These are phyloP conservation scores for Nomia melanderi DNA, from an alignment of 1,140 invertebrate species.

Conservation along the genomic window DNA sequence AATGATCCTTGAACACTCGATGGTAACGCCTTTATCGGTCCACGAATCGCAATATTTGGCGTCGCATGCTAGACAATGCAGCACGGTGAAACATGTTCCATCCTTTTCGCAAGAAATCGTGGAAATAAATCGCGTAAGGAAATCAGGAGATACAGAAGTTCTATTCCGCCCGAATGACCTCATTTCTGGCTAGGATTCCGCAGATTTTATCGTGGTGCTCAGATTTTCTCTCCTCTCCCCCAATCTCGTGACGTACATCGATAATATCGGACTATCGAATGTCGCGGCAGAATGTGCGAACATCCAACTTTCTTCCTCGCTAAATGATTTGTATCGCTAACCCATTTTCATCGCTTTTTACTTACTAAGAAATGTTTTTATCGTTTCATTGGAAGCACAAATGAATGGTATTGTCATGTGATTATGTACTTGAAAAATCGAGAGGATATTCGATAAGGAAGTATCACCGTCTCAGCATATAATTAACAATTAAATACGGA, in stretches of 20 bases:
- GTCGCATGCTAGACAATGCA: neutral
- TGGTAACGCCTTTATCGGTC: neutral
- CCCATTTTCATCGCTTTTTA: neutral
- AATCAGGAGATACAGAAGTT: conserved; percentile 33
- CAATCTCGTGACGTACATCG: neutral
- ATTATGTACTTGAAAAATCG: no score
- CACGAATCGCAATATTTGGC: neutral
- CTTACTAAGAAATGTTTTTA: neutral
- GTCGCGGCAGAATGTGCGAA: conserved; percentile 8
- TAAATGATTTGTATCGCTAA: neutral
- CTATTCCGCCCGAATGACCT: conserved; percentile 34
- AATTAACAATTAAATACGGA: neutral
- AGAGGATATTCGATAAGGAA: no score
- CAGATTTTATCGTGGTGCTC: conserved; percentile 13
- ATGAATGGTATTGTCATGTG: no score
- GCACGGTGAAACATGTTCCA: neutral
- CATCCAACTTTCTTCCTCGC: neutral
- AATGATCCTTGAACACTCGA: neutral
- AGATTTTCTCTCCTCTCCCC: neutral
- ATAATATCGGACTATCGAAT: conserved; percentile 18
- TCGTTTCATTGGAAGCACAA: neutral
- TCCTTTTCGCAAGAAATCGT: neutral
- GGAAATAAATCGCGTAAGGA: conserved; percentile 36
- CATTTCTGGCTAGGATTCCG: conserved; percentile 36
- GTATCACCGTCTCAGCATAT: neutral